Conservation (phyloP, 1,140 invertebrate species). For the Spodoptera litura region DNA sequence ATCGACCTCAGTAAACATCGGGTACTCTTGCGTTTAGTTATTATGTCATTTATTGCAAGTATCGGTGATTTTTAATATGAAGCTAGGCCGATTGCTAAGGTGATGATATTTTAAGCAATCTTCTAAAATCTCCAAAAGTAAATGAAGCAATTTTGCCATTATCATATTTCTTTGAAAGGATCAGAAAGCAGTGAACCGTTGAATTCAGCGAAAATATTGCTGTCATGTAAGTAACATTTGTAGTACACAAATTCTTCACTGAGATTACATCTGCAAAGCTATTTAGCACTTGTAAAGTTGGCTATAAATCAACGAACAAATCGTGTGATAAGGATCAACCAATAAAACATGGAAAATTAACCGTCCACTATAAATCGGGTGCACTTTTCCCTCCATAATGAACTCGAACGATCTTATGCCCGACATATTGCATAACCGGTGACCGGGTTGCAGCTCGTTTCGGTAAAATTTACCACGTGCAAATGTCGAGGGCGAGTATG, state of each 20-base stretch:
- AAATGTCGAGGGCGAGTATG: conserved; percentile 45
- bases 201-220: too few relatives aligned
- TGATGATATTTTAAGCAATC: too few relatives aligned
- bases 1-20: conserved; percentile 42
- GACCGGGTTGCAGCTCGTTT: conserved; percentile 44
- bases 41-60: conserved; percentile 42
- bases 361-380: conserved; percentile 39
- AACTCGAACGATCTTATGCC: conserved; percentile 34
- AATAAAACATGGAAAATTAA: conserved; percentile 36
- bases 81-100: not conserved
- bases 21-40: conserved; percentile 41
- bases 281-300: conserved; percentile 12
- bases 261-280: not conserved
- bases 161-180: too few relatives aligned
- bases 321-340: conserved; percentile 25
- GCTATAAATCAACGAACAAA: conserved; percentile 2
- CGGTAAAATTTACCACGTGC: conserved; percentile 47
- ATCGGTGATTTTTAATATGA: not conserved
- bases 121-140: too few relatives aligned
- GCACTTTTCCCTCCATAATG: conserved; percentile 42
- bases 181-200: too few relatives aligned
- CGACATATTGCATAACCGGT: conserved; percentile 43
- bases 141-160: too few relatives aligned
- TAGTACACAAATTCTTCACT: too few relatives aligned
- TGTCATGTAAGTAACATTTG: too few relatives aligned